phyloP scores from a whole-genome alignment of 2,113 vertebrate species.

The Corydoras sp. region DNA sequence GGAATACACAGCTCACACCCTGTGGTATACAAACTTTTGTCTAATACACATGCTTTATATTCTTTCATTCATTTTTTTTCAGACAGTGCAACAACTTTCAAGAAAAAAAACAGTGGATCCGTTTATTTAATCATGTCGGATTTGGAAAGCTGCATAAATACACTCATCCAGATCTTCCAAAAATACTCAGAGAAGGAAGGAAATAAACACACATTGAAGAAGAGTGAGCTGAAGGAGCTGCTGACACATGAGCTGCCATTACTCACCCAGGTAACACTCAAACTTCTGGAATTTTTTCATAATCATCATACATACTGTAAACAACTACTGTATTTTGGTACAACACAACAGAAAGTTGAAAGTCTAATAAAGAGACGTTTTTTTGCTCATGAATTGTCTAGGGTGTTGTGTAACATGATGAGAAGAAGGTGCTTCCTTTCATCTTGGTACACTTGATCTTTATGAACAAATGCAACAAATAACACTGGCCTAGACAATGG shows the following conservation, averaged over 20 bases:
- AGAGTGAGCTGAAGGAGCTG: conserved; percentile 77
- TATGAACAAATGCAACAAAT: too few relatives aligned
- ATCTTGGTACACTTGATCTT: too few relatives aligned
- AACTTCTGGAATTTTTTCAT: background rate
- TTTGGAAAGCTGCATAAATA: conserved; percentile 73
- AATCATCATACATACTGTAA: background rate
- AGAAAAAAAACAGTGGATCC: too few relatives aligned
- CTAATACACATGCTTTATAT: background rate
- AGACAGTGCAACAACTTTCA: background rate
- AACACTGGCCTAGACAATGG: too few relatives aligned
- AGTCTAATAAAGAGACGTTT: too few relatives aligned
- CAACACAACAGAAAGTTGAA: too few relatives aligned
- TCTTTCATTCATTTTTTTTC: background rate
- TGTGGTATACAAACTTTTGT: background rate
- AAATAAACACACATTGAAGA: conserved; percentile 81
- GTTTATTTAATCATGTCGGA: conserved; percentile 65
- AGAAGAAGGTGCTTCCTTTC: too few relatives aligned
- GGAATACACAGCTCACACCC: too few relatives aligned
- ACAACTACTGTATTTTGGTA: too few relatives aligned
- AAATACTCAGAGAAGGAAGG: conserved; percentile 76
- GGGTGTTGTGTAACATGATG: too few relatives aligned
- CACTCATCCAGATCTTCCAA: conserved; percentile 73
- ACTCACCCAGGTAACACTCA: conserved; percentile 61
- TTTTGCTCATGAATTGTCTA: too few relatives aligned
- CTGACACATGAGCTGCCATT: conserved; percentile 70